Base-by-base conservation (phyloP, 2,888 invertebrate species). In the Netelia melanura region DNA sequence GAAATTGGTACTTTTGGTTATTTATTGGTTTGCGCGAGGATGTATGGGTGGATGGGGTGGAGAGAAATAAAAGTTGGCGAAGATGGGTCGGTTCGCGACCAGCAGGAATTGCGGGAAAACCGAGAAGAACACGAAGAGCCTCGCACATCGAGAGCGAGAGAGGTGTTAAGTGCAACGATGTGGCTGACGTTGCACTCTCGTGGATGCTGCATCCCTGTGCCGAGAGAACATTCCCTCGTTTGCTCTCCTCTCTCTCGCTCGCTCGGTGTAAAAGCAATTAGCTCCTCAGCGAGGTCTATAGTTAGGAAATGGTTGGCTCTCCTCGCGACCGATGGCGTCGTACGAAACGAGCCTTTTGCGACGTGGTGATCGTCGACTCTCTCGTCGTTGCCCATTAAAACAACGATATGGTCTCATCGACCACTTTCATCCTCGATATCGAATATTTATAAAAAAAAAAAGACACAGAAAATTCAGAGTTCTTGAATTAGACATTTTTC, bases 221-320 rank as follows among this genome's bases (percentile, higher is more conserved):
- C 72, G 52, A 64, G 61, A 56, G 44, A 48, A 61, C 65, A 44
- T 77, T 61, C 48, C 48, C 52, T 54, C n/a, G 21, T 56, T 65
- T 38, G 23, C 38, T 52, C 70, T 52, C 65, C 38, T 43, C 70
- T 56, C 71, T 52, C 56, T 81, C 65, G 61, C 25, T 75, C 72
- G 75, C 77, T 77, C 85, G 80, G 70, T 86, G 86, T 83, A 83
- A 83, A 87, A 86, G 86, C 86, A 86, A 87, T 86, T 86, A 87
- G 86, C 84, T 84, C 81, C 76, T 84, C 74, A 68, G 61, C 85
- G 52, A 72, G 81, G 83, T 85, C 85, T 86, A 81, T 86, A 87
- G 87, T 87, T 85, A 83, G 85, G 82, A 81, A 84, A 87, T 75
- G 82, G 70, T 80, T 84, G 67, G 77, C 70, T 23, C 52, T 44